These are phyloP conservation scores for Notamacropus eugenii DNA, from an alignment of 2,797 vertebrate genomes.

Conservation along the genomic window DNA sequence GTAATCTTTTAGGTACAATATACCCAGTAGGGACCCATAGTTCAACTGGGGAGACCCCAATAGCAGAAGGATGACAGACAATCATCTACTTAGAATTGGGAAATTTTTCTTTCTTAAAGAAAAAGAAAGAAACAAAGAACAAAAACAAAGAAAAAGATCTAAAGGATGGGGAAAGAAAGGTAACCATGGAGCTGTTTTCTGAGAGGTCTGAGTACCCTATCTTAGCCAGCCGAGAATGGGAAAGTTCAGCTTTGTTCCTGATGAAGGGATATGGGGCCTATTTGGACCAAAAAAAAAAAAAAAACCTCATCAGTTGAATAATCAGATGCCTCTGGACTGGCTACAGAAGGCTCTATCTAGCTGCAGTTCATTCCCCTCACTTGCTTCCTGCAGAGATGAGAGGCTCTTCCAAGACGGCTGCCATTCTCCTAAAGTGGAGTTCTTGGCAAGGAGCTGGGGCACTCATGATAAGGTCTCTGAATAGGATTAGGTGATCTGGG, in stretches of 20 bases:
- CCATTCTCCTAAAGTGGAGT: conserved; percentile 70
- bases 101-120: conserved; percentile 74
- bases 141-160: conserved; percentile 83
- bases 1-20: conserved; percentile 57
- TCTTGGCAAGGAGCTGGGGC: conserved; percentile 66
- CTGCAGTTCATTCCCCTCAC: conserved; percentile 52
- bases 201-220: conserved; percentile 73
- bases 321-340: conserved; percentile 77
- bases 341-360: conserved; percentile 76
- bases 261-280: conserved; percentile 70
- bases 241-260: conserved; percentile 73
- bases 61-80: conserved; percentile 70
- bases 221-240: conserved; percentile 64
- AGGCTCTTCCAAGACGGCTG: conserved; percentile 63
- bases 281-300: conserved; percentile 56
- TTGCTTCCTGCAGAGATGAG: conserved; percentile 73
- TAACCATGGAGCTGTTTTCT: conserved; percentile 79
- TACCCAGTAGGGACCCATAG: conserved; percentile 49
- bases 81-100: conserved; percentile 74
- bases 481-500: conserved; percentile 69
- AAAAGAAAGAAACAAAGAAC: conserved; percentile 78
- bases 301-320: conserved; percentile 65
- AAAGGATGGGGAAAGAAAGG: conserved; percentile 77
- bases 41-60: conserved; percentile 66
- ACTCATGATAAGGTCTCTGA: conserved; percentile 47